Percentiles rank a stretch among this genome's conserved stretches.
phyloP scores from a whole-genome alignment of 2,113 vertebrate species.

The Puma concolor region DNA sequence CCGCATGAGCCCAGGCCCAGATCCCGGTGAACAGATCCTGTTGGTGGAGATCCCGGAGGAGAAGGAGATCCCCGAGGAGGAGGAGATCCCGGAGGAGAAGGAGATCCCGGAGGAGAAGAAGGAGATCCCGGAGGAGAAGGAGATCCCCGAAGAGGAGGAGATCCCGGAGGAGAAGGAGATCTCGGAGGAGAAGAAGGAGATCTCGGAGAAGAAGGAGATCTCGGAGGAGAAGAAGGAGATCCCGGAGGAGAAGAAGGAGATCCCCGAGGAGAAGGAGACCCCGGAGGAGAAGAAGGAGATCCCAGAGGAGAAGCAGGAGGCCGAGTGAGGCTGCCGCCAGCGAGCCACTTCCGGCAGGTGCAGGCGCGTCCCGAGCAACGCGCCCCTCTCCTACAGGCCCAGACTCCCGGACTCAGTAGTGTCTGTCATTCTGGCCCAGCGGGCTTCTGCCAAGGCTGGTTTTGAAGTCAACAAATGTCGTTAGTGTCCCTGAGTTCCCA shows the following conservation, averaged over 20 bases:
- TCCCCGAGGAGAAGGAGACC: background rate
- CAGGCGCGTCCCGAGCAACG: rapidly evolving
- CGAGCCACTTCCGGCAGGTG: rapidly evolving
- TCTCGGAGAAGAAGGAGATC: conserved; percentile 23
- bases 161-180: conserved; percentile 59
- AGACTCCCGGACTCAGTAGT: background rate
- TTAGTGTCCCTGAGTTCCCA: background rate
- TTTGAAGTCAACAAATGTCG: background rate
- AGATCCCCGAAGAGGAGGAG: conserved; percentile 75
- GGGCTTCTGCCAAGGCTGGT: background rate
- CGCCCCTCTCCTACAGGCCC: background rate
- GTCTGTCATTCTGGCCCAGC: background rate
- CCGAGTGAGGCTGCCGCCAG: background rate
- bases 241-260: background rate
- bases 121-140: background rate
- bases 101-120: no score
- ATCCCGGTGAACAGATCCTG: conserved; percentile 87
- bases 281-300: background rate
- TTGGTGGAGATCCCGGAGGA: conserved; percentile 84
- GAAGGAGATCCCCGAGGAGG: background rate
- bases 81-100: no score
- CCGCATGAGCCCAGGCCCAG: conserved; percentile 79
- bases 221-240: background rate
- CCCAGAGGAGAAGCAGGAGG: conserved; percentile 51
- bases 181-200: background rate